Percentiles rank a stretch among this genome's conserved stretches.
Evolutionary conservation across 2,888 invertebrate genomes (phyloP).

Genomic region (Agrotis clavis): DNA sequence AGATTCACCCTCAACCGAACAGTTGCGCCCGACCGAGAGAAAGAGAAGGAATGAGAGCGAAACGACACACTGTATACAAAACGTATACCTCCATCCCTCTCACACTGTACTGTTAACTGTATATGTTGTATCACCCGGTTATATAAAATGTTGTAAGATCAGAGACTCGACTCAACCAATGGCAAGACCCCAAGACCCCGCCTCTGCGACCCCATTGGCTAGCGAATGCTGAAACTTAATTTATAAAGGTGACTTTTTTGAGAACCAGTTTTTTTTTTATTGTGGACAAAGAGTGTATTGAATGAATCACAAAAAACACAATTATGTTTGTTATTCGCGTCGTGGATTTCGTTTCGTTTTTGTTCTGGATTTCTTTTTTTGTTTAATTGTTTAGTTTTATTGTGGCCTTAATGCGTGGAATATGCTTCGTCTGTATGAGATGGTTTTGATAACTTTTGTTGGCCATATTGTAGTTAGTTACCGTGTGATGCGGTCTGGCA

Average conservation of each 20-base stretch:
- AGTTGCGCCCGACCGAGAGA: constrained; percentile 79
- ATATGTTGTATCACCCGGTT: constrained; percentile 91
- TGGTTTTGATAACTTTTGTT: constrained; percentile 69
- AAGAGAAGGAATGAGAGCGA: constrained; percentile 80
- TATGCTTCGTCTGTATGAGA: constrained; percentile 73
- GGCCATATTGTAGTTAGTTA: constrained; percentile 50
- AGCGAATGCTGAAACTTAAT: constrained; percentile 87
- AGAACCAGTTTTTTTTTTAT: constrained; percentile 85
- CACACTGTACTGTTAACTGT: constrained; percentile 88
- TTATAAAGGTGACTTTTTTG: constrained; percentile 91
- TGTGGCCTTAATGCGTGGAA: constrained; percentile 68
- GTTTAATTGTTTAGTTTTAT: constrained; percentile 79
- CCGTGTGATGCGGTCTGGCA: constrained; percentile 63
- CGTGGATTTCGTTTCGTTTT: constrained; percentile 78
- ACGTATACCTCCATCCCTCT: constrained; percentile 80
- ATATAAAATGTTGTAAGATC: constrained; percentile 90
- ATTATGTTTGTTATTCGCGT: constrained; percentile 89
- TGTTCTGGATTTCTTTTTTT: constrained; percentile 71
- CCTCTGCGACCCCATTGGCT: constrained; percentile 83
- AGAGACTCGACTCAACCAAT: constrained; percentile 81
- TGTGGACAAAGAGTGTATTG: constrained; percentile 86
- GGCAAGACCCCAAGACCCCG: constrained; percentile 73
- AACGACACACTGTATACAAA: constrained; percentile 87
- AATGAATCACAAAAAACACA: constrained; percentile 89
- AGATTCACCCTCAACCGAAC: too few relatives aligned